phyloP scores from a whole-genome alignment of 2,797 vertebrate genomes.

The Pangasius djambal region DNA sequence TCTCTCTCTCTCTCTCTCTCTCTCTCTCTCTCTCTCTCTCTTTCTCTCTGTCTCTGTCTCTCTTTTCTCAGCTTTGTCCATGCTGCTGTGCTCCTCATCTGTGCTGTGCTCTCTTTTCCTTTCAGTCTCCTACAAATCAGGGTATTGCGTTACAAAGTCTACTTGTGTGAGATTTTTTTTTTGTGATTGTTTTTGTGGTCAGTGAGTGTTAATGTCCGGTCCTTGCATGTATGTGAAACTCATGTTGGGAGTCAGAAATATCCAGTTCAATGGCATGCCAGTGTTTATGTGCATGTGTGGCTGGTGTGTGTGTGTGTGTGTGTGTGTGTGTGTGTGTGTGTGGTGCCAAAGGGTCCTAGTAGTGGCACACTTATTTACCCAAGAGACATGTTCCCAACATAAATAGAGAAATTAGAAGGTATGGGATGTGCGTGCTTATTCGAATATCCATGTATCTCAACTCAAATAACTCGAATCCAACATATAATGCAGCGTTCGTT shows the following conservation, averaged over 20 bases:
- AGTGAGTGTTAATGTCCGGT: not conserved
- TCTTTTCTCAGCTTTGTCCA: constrained; percentile 50
- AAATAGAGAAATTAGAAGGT: not conserved
- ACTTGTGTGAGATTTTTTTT: not conserved
- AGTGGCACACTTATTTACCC: not conserved
- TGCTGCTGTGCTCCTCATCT: constrained; percentile 33
- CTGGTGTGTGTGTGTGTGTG: constrained; percentile 17
- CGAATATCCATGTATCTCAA: not conserved
- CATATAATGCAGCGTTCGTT: not conserved
- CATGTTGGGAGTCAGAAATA: not conserved
- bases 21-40: constrained; percentile 28
- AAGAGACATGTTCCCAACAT: too few species aligned
- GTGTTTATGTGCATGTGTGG: constrained; percentile 47
- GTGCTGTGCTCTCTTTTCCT: constrained; percentile 18
- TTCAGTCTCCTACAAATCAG: not conserved
- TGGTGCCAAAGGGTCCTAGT: constrained; percentile 23
- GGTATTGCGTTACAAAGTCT: not conserved
- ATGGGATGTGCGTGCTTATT: not conserved
- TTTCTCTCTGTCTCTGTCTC: constrained; percentile 33
- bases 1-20: constrained; percentile 25
- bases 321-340: constrained; percentile 18
- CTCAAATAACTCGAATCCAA: not conserved
- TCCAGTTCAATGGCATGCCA: constrained; percentile 36
- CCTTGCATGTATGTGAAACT: constrained; percentile 7
- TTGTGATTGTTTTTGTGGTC: constrained; percentile 1